Evolutionary conservation across 2,888 invertebrate genomes (phyloP).

Genomic region (Microctonus aethiopoides): DNA sequence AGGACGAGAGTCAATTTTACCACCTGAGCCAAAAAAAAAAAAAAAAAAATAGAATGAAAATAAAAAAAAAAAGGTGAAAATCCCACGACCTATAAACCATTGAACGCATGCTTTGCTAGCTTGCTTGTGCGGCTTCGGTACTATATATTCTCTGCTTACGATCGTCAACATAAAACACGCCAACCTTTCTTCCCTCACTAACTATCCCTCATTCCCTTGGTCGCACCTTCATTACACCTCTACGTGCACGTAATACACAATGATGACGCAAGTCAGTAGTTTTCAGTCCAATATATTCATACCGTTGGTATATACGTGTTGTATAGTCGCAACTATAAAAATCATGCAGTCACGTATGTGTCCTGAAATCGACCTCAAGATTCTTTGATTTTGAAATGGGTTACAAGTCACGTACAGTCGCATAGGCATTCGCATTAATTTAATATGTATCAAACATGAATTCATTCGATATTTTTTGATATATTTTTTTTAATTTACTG

Average conservation of each 20-base stretch:
- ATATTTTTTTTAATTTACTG: too few relatives aligned
- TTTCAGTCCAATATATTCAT: not conserved
- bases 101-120: not conserved
- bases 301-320: not conserved
- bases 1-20: not conserved
- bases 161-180: conserved; percentile 39
- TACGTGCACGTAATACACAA: conserved; percentile 45
- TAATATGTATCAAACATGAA: not conserved
- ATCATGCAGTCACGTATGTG: conserved; percentile 11
- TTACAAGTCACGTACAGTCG: not conserved
- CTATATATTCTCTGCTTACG: conserved; percentile 25
- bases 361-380: not conserved
- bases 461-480: not conserved
- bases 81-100: conserved; percentile 30
- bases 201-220: not conserved
- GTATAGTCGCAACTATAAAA: not conserved
- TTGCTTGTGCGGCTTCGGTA: conserved; percentile 19
- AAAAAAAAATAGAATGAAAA: too few relatives aligned
- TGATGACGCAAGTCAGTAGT: conserved; percentile 20
- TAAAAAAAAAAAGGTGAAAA: conserved; percentile 14
- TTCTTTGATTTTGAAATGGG: not conserved
- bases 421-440: not conserved
- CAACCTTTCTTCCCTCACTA: conserved; percentile 11
- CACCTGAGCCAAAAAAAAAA: not conserved
- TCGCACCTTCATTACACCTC: conserved; percentile 43